A percentile compares a stretch with the other conserved stretches of the same genome.
Conservation (phyloP, 1,140 invertebrate species). For the Gonatopus flavifemur region DNA sequence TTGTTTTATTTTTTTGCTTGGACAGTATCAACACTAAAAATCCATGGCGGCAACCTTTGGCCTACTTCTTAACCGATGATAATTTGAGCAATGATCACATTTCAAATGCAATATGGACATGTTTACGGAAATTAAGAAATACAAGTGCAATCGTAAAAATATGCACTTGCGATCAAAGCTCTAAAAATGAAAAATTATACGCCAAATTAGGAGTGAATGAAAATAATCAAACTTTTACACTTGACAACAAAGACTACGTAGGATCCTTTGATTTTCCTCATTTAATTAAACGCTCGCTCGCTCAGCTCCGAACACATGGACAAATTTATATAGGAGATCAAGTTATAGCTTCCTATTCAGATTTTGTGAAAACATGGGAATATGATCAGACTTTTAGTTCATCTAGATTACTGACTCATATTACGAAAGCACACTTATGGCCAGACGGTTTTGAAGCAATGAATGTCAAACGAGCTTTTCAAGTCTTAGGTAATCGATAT, state of each 20-base stretch:
- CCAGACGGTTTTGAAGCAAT: conserved; percentile 26
- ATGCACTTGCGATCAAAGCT: conserved; percentile 13
- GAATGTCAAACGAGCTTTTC: conserved; percentile 25
- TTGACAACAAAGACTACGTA: conserved; percentile 1
- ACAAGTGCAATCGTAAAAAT: conserved; percentile 9
- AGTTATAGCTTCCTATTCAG: conserved; percentile 17
- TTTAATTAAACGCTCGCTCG: conserved; percentile 22
- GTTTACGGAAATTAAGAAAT: conserved; percentile 3
- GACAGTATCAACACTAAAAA: conserved; percentile 23
- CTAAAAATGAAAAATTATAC: conserved; percentile 5
- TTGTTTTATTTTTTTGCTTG: conserved; percentile 16
- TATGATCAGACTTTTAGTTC: conserved; percentile 7
- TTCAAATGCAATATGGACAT: not conserved
- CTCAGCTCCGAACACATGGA: conserved; percentile 10
- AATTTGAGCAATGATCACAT: conserved; percentile 3
- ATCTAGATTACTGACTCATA: conserved; percentile 23
- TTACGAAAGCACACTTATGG: conserved; percentile 20
- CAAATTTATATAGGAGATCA: conserved; percentile 11
- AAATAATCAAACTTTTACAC: conserved; percentile 1
- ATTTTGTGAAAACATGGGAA: conserved; percentile 22
- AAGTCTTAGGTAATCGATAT: conserved; percentile 15
- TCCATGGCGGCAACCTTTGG: conserved; percentile 19
- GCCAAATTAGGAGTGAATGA: not conserved
- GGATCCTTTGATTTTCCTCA: conserved; percentile 20
- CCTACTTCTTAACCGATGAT: conserved; percentile 16